A percentile compares a stretch with the other conserved stretches of the same genome.
These are phyloP conservation scores for Ophraella communa DNA, from an alignment of 2,888 invertebrate genomes.

Conservation along the genomic window DNA sequence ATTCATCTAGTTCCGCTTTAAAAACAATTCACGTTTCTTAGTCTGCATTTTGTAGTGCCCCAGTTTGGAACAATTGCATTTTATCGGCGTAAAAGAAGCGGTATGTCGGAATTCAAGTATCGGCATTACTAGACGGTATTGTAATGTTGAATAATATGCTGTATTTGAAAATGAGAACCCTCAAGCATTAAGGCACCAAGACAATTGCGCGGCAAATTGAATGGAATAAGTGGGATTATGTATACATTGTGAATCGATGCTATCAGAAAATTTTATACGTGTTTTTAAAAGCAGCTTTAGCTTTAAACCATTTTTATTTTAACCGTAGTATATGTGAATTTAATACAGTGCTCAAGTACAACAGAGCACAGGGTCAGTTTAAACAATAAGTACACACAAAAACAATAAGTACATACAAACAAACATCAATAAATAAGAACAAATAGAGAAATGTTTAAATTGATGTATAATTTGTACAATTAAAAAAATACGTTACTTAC, in stretches of 20 bases:
- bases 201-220: conserved; percentile 34
- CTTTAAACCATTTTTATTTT: not conserved
- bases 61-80: not conserved
- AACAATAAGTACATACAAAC: too few relatives aligned
- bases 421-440: too few relatives aligned
- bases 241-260: conserved; percentile 14
- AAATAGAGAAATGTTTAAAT: too few relatives aligned
- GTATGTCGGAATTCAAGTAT: conserved; percentile 31
- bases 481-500: too few relatives aligned
- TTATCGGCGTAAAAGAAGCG: conserved; percentile 31
- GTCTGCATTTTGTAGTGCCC: not conserved
- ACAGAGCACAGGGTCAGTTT: too few relatives aligned
- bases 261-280: not conserved
- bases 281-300: not conserved
- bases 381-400: too few relatives aligned
- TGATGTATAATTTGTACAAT: too few relatives aligned
- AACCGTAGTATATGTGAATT: not conserved
- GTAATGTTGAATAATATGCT: conserved; percentile 39
- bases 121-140: conserved; percentile 31
- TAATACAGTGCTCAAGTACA: not conserved
- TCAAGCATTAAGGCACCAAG: conserved; percentile 32
- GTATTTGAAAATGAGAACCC: conserved; percentile 32
- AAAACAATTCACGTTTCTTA: not conserved
- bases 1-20: not conserved
- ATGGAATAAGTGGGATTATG: conserved; percentile 32